A percentile compares a stretch with the other conserved stretches of the same genome.
Conservation (phyloP, 1,140 invertebrate species). For the Zaprionus ornatus region DNA sequence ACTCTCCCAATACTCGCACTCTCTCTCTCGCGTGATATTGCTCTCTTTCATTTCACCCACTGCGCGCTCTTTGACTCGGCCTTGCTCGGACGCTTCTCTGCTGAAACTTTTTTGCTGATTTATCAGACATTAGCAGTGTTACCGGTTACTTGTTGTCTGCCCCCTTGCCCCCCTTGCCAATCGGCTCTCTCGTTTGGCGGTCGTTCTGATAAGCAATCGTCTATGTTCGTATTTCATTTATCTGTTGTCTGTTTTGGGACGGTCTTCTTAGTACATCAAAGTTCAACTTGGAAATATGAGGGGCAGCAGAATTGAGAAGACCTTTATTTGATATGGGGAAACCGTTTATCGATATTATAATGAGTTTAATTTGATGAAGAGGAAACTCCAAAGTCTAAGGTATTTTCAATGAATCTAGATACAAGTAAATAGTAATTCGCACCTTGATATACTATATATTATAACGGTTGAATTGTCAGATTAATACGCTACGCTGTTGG, state of each 20-base stretch:
- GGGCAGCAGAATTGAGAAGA: background rate
- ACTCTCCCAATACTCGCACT: conserved; percentile 9
- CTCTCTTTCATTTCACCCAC: conserved; percentile 38
- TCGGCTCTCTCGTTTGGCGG: conserved; percentile 32
- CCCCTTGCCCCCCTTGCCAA: background rate
- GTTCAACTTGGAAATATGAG: conserved; percentile 1
- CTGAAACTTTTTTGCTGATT: conserved; percentile 40
- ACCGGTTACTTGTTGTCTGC: conserved; percentile 23
- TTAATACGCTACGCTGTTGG: too few relatives aligned
- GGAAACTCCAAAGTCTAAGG: background rate
- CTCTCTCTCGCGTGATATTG: conserved; percentile 2
- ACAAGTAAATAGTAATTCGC: background rate
- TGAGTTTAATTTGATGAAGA: background rate
- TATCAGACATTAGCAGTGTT: conserved; percentile 71
- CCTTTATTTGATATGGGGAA: background rate
- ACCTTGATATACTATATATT: too few relatives aligned
- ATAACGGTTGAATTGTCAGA: too few relatives aligned
- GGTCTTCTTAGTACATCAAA: conserved; percentile 5
- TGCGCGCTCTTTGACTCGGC: conserved; percentile 27
- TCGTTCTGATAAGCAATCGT: conserved; percentile 65
- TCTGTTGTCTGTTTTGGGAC: conserved; percentile 12
- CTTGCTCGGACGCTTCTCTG: conserved; percentile 24
- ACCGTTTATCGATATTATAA: background rate
- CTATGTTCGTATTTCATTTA: conserved; percentile 26
- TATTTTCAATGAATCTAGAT: background rate